Percentiles rank a stretch among this genome's conserved stretches.
Conservation (phyloP, 2,113 vertebrate genomes). For the Dermatemys mawii region DNA sequence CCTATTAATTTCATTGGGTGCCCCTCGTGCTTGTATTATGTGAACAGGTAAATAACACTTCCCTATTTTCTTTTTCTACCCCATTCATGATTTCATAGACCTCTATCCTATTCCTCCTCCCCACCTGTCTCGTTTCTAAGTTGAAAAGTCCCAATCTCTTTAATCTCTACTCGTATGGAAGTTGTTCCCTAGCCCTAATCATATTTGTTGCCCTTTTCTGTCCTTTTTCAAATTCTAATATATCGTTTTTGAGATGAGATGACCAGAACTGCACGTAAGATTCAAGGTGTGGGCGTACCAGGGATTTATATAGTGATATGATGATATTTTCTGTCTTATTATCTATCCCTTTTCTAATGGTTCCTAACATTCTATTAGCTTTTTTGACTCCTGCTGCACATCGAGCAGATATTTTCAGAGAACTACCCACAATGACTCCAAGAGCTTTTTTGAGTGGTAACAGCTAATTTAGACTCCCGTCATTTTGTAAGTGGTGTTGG, state of each 20-base stretch:
- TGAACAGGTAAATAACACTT: not conserved
- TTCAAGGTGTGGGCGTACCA: not conserved
- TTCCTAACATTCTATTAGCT: not conserved
- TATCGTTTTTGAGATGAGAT: no score
- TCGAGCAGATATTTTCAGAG: not conserved
- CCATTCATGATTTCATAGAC: no score
- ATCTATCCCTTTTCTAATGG: not conserved
- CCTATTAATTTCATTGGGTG: not conserved
- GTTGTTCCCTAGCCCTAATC: not conserved
- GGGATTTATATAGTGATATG: not conserved
- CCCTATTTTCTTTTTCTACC: no score
- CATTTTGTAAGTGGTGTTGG: not conserved
- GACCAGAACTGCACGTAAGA: no score
- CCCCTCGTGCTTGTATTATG: not conserved
- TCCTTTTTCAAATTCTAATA: no score
- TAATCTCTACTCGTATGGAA: not conserved
- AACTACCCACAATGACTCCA: not conserved
- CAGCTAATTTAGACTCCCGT: not conserved
- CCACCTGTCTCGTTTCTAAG: not conserved
- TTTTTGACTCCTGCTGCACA: not conserved
- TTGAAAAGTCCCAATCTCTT: not conserved
- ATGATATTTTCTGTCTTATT: not conserved
- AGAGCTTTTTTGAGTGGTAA: not conserved
- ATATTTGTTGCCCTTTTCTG: no score
- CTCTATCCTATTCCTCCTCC: not conserved